Evolutionary conservation across 2,113 vertebrate species (phyloP), one percentile per base, ranked within the genome.

Genomic region (Struthidea cinerea): DNA sequence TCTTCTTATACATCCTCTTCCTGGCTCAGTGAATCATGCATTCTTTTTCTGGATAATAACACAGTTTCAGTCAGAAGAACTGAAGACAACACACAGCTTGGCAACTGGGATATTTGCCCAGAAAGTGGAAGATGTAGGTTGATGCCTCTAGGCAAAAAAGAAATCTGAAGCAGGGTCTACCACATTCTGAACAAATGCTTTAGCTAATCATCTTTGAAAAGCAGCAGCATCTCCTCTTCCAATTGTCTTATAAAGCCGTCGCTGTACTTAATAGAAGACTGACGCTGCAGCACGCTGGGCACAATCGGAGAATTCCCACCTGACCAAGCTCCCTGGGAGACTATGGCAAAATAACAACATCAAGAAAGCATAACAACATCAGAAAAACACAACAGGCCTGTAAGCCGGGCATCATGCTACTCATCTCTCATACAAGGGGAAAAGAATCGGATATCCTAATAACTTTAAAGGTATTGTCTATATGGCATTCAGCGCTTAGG

Each of bases 131-230:
- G 68, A 94, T 56, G 56, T 91, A 87, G 94, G 93, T 60, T 95
- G 87, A 91, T 82, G 26, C n/a, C 69, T 94, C 65, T n/a, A 94
- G 61, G 86, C 93, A 84, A 92, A 94, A 93, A 68, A 50, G 18
- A 56, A 89, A 95, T 42, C 61, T 61, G 47, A 96, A 96, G 88
- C 61, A 61, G 47, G 49, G 92, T 89, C 87, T 93, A 92, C 41
- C 96, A 93, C 91, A 35, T 91, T 92, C 75, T 91, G 94, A 91
- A 75, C 27, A 89, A 94, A 89, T 13, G 64, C 41, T 94, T 78
- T 46, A 84, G 37, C 37, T 94, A 75, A 87, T 11, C 56, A 57
- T 49, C 23, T 0, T 53, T 57, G 82, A 87, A 84, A 92, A 70
- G 41, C 57, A 91, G 76, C n/a, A 91, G 33, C 64, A 73, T 52